Evolutionary conservation across 2,888 invertebrate genomes (phyloP).

Genomic region (Rhagophthalmus giganteus): DNA sequence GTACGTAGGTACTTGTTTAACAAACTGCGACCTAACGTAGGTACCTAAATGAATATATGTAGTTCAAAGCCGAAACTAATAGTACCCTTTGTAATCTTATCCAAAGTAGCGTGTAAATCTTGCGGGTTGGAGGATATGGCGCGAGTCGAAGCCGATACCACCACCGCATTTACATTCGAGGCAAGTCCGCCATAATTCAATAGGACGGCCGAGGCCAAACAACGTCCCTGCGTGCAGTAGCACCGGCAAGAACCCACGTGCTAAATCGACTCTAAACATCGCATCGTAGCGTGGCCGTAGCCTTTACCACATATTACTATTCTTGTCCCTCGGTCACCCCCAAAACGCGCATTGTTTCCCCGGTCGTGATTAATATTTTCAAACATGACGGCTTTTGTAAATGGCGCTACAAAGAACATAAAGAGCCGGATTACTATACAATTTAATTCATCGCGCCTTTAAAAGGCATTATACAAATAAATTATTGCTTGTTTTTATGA

Average conservation of each 20-base stretch:
- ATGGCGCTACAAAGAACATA: conserved; percentile 40
- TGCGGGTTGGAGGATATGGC: conserved; percentile 26
- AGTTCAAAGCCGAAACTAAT: conserved; percentile 30
- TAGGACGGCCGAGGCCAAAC: conserved; percentile 31
- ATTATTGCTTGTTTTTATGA: conserved; percentile 40
- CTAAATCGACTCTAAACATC: conserved; percentile 39
- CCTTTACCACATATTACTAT: conserved; percentile 29
- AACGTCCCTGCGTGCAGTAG: conserved; percentile 24
- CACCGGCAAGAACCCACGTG: conserved; percentile 38
- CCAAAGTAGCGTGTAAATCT: conserved; percentile 41
- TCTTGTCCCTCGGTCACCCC: conserved; percentile 8
- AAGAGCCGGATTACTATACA: conserved; percentile 44
- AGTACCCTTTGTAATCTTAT: conserved; percentile 39
- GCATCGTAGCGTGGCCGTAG: conserved; percentile 26
- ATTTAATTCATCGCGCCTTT: conserved; percentile 43
- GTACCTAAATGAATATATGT: conserved; percentile 11
- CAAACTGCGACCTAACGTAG: not conserved
- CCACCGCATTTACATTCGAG: conserved; percentile 36
- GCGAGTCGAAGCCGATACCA: conserved; percentile 30
- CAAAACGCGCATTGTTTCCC: conserved; percentile 41
- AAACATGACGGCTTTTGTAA: conserved; percentile 43
- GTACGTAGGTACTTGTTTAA: not conserved
- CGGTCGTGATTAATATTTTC: conserved; percentile 46
- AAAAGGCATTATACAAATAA: conserved; percentile 43
- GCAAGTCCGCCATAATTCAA: conserved; percentile 40